Evolutionary conservation across 1,140 invertebrate genomes (phyloP).

Genomic region (Neodiprion pinetum): DNA sequence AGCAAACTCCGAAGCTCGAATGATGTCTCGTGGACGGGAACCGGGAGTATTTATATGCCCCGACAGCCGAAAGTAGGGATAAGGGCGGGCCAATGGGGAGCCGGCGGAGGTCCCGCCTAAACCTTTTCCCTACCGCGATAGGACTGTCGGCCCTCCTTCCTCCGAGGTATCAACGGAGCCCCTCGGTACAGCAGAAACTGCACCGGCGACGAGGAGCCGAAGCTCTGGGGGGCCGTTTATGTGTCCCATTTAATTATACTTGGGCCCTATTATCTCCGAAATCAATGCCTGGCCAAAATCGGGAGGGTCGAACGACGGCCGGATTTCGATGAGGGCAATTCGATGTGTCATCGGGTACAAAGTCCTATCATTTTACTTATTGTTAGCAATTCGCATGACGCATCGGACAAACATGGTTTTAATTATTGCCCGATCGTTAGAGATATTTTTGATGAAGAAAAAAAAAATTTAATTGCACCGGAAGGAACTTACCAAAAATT

Average conservation of each 20-base stretch:
- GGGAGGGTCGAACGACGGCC: too few relatives aligned
- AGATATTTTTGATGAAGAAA: too few relatives aligned
- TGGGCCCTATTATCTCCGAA: background rate
- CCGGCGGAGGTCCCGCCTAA: constrained; percentile 38
- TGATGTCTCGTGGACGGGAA: constrained; percentile 26
- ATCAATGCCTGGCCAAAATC: background rate
- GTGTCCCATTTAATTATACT: background rate
- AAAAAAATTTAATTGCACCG: too few relatives aligned
- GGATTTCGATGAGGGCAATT: too few relatives aligned
- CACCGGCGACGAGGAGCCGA: background rate
- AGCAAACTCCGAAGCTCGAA: constrained; percentile 20
- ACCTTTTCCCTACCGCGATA: constrained; percentile 22
- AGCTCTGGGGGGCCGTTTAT: background rate
- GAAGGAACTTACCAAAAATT: too few relatives aligned
- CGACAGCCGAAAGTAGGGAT: constrained; percentile 22
- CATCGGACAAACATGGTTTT: too few relatives aligned
- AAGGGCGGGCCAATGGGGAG: constrained; percentile 36
- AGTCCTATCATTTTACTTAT: too few relatives aligned
- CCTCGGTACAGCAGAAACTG: background rate
- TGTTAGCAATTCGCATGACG: too few relatives aligned
- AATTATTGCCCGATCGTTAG: too few relatives aligned
- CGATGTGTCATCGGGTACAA: too few relatives aligned
- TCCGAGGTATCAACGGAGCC: constrained; percentile 2
- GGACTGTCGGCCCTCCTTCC: background rate
- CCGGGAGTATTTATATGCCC: constrained; percentile 34